phyloP scores from a whole-genome alignment of 2,888 invertebrate species.

The Leptinotarsa tumamoca region DNA sequence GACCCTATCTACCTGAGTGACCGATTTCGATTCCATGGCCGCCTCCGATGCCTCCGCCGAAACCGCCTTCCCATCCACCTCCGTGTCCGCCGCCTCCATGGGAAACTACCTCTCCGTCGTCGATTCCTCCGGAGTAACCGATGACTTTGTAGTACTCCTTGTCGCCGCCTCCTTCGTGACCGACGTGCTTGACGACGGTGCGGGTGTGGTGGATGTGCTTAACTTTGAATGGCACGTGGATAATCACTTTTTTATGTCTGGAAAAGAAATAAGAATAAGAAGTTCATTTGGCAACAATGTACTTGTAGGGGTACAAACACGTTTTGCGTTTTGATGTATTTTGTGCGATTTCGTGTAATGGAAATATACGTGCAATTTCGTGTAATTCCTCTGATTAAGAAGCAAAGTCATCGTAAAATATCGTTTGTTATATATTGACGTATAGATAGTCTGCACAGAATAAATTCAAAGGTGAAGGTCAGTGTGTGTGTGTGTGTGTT shows the following conservation, averaged over 20 bases:
- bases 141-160: constrained; percentile 77
- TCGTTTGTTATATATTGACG: no score
- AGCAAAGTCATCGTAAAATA: no score
- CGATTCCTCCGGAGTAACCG: constrained; percentile 77
- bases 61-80: constrained; percentile 56
- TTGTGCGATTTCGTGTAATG: no score
- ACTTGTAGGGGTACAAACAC: no score
- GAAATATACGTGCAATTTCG: no score
- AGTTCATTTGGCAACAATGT: no score
- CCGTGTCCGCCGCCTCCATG: constrained; percentile 60
- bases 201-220: constrained; percentile 84
- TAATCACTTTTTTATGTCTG: constrained; percentile 78
- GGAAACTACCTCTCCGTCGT: constrained; percentile 64
- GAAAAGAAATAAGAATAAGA: constrained; percentile 38
- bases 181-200: constrained; percentile 80
- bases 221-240: constrained; percentile 83
- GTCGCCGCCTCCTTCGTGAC: constrained; percentile 67
- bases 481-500: no score
- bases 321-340: no score
- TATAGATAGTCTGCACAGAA: no score
- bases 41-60: constrained; percentile 52
- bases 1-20: constrained; percentile 46
- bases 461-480: no score
- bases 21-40: constrained; percentile 46
- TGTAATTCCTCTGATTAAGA: no score